These are phyloP conservation scores for Subacronicta megacephala DNA, from an alignment of 2,888 invertebrate species.

Conservation along the genomic window DNA sequence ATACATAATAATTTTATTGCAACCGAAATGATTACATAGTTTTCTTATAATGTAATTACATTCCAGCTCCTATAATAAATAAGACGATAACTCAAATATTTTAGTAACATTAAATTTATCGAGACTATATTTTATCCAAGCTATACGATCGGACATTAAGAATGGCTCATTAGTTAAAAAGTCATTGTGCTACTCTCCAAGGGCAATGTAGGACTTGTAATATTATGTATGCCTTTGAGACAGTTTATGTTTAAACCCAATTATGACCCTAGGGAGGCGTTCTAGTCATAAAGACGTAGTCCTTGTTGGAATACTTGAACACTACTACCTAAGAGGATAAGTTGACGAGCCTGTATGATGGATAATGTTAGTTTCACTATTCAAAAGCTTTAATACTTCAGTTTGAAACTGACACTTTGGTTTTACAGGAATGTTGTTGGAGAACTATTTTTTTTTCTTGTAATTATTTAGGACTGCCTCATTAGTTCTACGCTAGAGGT, in stretches of 20 bases:
- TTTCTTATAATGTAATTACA: too few relatives aligned
- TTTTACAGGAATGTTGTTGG: too few relatives aligned
- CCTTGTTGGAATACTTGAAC: constrained; percentile 21
- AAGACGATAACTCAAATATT: too few relatives aligned
- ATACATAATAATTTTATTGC: too few relatives aligned
- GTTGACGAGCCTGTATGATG: constrained; percentile 14
- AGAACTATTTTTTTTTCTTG: too few relatives aligned
- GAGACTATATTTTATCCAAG: background rate
- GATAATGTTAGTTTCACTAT: constrained; percentile 1
- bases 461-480: too few relatives aligned
- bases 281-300: constrained; percentile 31
- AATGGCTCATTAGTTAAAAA: constrained; percentile 40
- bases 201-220: constrained; percentile 33
- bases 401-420: too few relatives aligned
- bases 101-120: constrained; percentile 1
- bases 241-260: constrained; percentile 46
- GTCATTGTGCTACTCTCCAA: constrained; percentile 22
- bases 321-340: constrained; percentile 8
- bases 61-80: too few relatives aligned
- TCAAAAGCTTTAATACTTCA: constrained; percentile 5
- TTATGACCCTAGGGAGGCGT: constrained; percentile 26
- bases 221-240: constrained; percentile 47
- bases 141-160: constrained; percentile 16
- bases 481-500: too few relatives aligned
- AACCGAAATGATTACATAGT: too few relatives aligned